These are phyloP conservation scores for Strongylocentrotus purpuratus DNA, from an alignment of 35 echinoderm and acorn worm genomes.

Conservation along the genomic window DNA sequence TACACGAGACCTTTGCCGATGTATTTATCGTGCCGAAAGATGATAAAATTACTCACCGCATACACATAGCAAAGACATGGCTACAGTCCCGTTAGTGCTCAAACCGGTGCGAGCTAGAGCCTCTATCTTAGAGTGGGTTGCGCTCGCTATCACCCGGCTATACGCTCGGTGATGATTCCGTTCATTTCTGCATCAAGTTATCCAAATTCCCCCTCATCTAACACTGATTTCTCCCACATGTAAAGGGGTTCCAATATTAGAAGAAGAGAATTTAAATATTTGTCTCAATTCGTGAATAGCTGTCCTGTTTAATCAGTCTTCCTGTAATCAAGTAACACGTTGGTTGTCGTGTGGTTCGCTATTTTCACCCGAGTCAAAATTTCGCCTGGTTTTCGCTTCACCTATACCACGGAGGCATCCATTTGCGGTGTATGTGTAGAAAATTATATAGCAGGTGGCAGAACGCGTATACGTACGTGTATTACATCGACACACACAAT, in stretches of 20 bases:
- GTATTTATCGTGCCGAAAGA: background rate
- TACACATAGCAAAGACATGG: conserved; percentile 34
- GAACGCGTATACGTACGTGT: background rate
- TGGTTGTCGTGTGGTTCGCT: background rate
- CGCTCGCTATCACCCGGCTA: conserved; percentile 6
- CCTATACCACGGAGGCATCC: background rate
- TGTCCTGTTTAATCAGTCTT: background rate
- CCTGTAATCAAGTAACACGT: background rate
- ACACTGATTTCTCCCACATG: background rate
- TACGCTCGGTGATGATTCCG: background rate
- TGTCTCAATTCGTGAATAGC: background rate
- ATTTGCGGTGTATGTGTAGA: background rate
- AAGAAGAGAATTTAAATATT: background rate
- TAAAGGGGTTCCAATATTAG: background rate
- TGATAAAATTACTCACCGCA: background rate
- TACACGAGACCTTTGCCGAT: background rate
- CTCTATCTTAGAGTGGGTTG: background rate
- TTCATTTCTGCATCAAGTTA: background rate
- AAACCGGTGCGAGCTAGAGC: conserved; percentile 9
- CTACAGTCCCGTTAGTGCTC: background rate
- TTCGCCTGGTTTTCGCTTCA: background rate
- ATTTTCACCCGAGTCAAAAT: background rate
- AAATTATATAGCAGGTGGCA: background rate
- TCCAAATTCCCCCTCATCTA: background rate
- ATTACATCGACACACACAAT: background rate